Percentiles rank a stretch among this genome's conserved stretches.
Evolutionary conservation across 2,888 invertebrate genomes (phyloP).

Genomic region (Eutolmus rufibarbis): DNA sequence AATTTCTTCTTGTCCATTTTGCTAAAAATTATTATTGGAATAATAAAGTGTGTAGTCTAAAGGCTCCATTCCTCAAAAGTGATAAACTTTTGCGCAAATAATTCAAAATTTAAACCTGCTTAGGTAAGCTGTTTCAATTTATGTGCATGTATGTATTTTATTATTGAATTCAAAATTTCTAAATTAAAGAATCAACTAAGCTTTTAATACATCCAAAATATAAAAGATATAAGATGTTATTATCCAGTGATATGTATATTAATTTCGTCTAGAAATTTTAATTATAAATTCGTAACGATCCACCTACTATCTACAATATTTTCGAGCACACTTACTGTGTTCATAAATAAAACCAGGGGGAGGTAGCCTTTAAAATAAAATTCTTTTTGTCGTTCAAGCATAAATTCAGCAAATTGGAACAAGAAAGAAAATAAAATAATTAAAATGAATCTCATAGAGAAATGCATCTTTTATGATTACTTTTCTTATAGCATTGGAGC

Average conservation of each 20-base stretch:
- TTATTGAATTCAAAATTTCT: not conserved
- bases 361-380: not conserved
- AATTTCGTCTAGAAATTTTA: not conserved
- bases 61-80: not conserved
- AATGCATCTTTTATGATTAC: slow-evolving; percentile 5
- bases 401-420: not conserved
- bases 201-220: not conserved
- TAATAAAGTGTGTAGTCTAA: not conserved
- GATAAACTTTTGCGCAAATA: too few relatives aligned
- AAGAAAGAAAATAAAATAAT: not conserved
- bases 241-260: not conserved
- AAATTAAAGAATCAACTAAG: not conserved
- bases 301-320: not conserved
- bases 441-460: not conserved
- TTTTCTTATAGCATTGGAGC: slow-evolving; percentile 66
- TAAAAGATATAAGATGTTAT: not conserved
- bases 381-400: not conserved
- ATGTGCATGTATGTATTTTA: not conserved
- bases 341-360: not conserved
- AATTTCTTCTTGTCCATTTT: not conserved
- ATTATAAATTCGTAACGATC: not conserved
- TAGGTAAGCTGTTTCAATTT: not conserved
- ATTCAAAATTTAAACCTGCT: too few relatives aligned
- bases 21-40: not conserved
- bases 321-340: not conserved